A percentile compares a stretch with the other conserved stretches of the same genome.
phyloP scores from a whole-genome alignment of 2,113 vertebrate genomes.

The Tursiops truncatus region DNA sequence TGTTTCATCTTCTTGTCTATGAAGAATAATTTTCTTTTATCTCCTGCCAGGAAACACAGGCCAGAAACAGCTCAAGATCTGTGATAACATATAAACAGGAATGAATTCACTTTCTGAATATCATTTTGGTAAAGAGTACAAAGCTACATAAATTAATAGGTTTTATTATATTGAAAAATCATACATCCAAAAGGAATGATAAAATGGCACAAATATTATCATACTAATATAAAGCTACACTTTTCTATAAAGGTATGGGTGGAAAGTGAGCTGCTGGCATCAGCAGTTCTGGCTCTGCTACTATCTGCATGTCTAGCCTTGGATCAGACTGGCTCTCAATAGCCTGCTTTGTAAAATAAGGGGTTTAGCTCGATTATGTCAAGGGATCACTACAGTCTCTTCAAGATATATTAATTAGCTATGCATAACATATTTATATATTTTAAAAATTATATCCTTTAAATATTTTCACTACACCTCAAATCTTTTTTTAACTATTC shows the following conservation, averaged over 20 bases:
- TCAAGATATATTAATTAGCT: background rate
- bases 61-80: conserved; percentile 3
- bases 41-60: conserved; percentile 32
- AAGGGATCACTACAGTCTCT: background rate
- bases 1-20: conserved; percentile 14
- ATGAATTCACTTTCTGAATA: background rate
- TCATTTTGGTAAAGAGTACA: background rate
- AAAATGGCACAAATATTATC: background rate
- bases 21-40: conserved; percentile 42
- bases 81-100: background rate
- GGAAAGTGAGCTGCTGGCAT: background rate
- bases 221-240: background rate
- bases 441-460: background rate
- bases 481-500: background rate
- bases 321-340: background rate
- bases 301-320: background rate
- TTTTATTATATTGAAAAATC: conserved; percentile 6
- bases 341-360: background rate
- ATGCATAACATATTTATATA: background rate
- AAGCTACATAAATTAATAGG: background rate
- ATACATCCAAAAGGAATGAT: background rate
- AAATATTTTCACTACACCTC: background rate
- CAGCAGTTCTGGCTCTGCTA: background rate
- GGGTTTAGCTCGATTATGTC: background rate
- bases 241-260: background rate